Evolutionary conservation across 2,113 vertebrate species (phyloP).

Genomic region (Myocastor coypus): DNA sequence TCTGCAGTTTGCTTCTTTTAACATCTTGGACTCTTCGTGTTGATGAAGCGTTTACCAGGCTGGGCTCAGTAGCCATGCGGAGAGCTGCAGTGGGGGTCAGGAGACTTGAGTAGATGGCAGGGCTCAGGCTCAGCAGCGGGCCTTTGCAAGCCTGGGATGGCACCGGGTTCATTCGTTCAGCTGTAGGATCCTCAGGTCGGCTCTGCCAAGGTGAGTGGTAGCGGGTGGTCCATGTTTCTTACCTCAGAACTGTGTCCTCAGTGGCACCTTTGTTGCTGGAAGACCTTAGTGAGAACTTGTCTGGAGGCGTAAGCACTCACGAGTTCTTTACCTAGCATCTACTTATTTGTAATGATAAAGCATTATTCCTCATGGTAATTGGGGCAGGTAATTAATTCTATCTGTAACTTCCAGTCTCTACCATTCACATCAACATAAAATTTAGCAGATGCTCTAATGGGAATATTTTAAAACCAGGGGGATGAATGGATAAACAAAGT

Average conservation of each 20-base stretch:
- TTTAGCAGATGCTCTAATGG: neutral
- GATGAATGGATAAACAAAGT: neutral
- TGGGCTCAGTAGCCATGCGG: neutral
- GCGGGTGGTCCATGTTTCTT: neutral
- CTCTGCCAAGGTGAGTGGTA: neutral
- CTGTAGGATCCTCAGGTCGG: neutral
- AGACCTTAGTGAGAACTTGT: neutral
- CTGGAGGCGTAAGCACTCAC: too few species aligned
- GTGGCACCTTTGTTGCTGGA: neutral
- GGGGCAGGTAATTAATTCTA: neutral
- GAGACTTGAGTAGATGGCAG: neutral
- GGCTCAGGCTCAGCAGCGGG: neutral
- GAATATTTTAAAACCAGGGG: slow-evolving; percentile 36
- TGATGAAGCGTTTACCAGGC: neutral
- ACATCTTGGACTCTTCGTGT: neutral
- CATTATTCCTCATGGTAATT: neutral
- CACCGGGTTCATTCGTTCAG: fast-evolving
- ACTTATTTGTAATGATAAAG: neutral
- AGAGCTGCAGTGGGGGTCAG: fast-evolving
- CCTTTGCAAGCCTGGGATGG: neutral
- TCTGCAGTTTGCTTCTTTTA: neutral
- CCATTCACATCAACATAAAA: neutral
- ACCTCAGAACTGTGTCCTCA: neutral
- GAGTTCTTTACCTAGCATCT: neutral
- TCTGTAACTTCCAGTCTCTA: neutral